Percentiles rank a stretch among this genome's conserved stretches.
phyloP scores from a whole-genome alignment of 2,113 vertebrate genomes.

The Melanerpes formicivorus region DNA sequence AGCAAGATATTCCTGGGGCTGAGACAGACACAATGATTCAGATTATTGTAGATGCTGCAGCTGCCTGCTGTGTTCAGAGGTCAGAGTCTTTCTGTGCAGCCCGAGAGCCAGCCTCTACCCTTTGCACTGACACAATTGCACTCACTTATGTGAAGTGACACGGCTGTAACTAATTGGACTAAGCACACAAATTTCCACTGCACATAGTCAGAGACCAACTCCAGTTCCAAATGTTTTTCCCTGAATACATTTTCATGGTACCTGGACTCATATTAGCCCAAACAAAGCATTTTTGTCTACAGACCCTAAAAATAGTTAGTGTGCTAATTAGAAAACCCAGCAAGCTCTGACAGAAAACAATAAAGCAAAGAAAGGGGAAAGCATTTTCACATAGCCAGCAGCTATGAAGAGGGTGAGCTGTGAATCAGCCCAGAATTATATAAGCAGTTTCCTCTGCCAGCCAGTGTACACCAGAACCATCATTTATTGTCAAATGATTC shows the following conservation, averaged over 20 bases:
- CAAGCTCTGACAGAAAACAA: constrained; percentile 62
- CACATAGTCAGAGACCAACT: constrained; percentile 6
- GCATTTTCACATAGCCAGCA: constrained; percentile 50
- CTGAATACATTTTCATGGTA: constrained; percentile 33
- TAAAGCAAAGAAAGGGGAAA: constrained; percentile 49
- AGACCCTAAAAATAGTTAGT: constrained; percentile 26
- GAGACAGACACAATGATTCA: not conserved
- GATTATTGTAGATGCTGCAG: not conserved
- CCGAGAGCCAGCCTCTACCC: not conserved
- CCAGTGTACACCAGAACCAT: constrained; percentile 17
- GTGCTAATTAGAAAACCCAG: constrained; percentile 46
- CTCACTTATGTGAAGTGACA: not conserved
- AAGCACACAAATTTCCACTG: constrained; percentile 13
- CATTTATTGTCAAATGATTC: constrained; percentile 27
- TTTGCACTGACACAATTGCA: not conserved
- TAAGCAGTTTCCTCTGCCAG: constrained; percentile 59
- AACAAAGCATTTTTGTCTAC: constrained; percentile 48
- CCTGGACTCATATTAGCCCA: constrained; percentile 4
- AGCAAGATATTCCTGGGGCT: not conserved
- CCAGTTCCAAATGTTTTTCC: not conserved
- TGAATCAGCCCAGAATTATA: constrained; percentile 62
- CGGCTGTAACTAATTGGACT: constrained; percentile 47
- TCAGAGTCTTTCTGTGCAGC: not conserved
- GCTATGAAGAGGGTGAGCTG: constrained; percentile 50
- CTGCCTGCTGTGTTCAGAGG: not conserved